Percentiles rank a stretch among this genome's conserved stretches.
phyloP scores from a whole-genome alignment of 1,140 invertebrate species.

The Lepidurus couesii region DNA sequence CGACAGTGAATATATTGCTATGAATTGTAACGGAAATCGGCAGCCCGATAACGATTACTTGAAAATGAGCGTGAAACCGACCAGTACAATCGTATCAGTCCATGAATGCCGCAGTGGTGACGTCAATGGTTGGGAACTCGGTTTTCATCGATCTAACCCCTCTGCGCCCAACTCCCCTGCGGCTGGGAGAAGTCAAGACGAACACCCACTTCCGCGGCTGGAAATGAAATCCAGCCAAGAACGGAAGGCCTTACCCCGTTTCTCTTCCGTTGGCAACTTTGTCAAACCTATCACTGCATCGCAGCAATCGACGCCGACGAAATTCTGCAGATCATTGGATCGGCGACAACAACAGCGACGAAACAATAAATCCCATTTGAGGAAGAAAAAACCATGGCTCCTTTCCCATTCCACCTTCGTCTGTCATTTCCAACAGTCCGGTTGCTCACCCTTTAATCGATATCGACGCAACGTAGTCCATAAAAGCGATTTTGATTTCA shows the following conservation, averaged over 20 bases:
- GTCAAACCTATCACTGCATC: background rate
- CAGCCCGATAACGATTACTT: background rate
- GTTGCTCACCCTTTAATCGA: background rate
- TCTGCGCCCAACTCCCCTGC: slow-evolving; percentile 5
- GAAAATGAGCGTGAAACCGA: background rate
- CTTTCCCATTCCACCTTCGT: background rate
- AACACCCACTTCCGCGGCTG: background rate
- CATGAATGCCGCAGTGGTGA: background rate
- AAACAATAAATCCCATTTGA: background rate
- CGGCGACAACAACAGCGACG: background rate
- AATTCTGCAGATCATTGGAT: background rate
- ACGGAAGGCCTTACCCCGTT: background rate
- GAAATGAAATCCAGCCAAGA: background rate
- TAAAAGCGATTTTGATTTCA: background rate
- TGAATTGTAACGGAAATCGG: background rate
- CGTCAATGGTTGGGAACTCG: background rate
- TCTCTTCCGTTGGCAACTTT: background rate
- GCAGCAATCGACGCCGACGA: background rate
- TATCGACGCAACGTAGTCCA: background rate
- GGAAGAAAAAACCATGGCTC: background rate
- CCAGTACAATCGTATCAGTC: background rate
- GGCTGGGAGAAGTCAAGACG: background rate
- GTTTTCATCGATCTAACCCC: background rate
- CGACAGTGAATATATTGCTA: background rate
- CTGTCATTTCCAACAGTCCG: background rate